Base-by-base conservation (phyloP, 2,113 vertebrate species). In the Amphiprion ocellaris region DNA sequence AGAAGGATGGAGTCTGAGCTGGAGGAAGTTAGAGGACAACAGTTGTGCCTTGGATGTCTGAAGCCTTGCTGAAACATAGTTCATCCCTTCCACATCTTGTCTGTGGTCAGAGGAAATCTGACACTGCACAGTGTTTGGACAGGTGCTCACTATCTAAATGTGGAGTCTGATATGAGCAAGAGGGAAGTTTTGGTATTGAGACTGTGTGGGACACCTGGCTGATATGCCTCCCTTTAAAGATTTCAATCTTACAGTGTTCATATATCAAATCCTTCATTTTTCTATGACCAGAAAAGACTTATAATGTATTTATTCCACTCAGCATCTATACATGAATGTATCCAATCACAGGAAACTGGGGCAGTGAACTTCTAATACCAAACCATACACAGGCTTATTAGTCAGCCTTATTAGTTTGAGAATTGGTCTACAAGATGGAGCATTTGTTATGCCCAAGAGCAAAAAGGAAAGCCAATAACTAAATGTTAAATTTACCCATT, bases 1-100 rank as follows among this genome's bases (percentile, higher is more conserved):
- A 94, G 79, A 79, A 93, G 93, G 92, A 93, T 89, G 90, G 85
- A 82, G 87, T 69, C 82, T 71, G 69, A 67, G 33, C 53, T 3
- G 24, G 41, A 90, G 90, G 90, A 91, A 92, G 87, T 71, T 16
- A n/a, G 46, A 58, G 59, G 66, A 87, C 64, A 79, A 81, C 69
- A 80, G 53, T 47, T 60, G 19, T 60, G 39, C 64, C 46, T 39
- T n/a, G 24, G 28, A 54, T 52, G 26, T 44, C 41, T 44, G 11
- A 44, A 15, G 41, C 14, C 41, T 8, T 44, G 11, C 41, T 15
- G 11, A 12, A 12, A 12, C 41, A 12, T 15, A 49, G n/a, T 52
- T 49, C 44, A 46, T 71, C 56, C 64, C n/a, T 66, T 53, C 39
- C 37, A 52, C 37, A 37, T 60, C 63, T 77, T 21, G 17, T 67